A percentile compares a stretch with the other conserved stretches of the same genome.
These are phyloP conservation scores for Toxotes chatareus DNA, from an alignment of 2,113 vertebrate species.

Conservation along the genomic window DNA sequence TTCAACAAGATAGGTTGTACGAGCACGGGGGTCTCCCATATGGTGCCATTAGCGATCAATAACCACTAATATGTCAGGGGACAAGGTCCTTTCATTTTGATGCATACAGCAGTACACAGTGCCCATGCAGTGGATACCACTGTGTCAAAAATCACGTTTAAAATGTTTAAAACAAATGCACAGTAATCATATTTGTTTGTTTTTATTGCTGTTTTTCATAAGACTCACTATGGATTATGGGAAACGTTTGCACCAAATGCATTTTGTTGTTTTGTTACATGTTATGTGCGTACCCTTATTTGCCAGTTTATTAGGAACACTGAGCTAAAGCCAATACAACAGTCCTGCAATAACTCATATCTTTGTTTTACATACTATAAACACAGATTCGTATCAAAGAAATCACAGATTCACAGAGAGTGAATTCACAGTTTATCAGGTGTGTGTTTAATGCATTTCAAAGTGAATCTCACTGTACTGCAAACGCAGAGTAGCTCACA, in stretches of 20 bases:
- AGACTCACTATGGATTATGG: not conserved
- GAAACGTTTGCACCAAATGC: too few relatives aligned
- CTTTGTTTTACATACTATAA: not conserved
- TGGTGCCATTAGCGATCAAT: not conserved
- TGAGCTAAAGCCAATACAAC: not conserved
- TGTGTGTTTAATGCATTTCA: too few relatives aligned
- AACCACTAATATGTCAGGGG: not conserved
- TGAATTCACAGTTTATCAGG: too few relatives aligned
- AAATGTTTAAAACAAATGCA: too few relatives aligned
- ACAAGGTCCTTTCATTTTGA: not conserved
- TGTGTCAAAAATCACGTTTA: too few relatives aligned
- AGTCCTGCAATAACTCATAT: not conserved
- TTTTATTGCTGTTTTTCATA: not conserved
- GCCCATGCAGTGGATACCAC: not conserved
- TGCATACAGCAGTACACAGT: not conserved
- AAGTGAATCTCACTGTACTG: too few relatives aligned
- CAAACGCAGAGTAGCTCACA: too few relatives aligned
- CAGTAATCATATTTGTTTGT: not conserved
- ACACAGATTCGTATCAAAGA: not conserved
- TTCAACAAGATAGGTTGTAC: conserved; percentile 66
- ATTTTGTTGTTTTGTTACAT: too few relatives aligned
- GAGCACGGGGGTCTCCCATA: conserved; percentile 9
- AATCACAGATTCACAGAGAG: too few relatives aligned
- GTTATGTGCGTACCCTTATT: too few relatives aligned
- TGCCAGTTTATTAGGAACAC: not conserved